phyloP scores from a whole-genome alignment of 2,888 invertebrate species.

The Sycophila texana region DNA sequence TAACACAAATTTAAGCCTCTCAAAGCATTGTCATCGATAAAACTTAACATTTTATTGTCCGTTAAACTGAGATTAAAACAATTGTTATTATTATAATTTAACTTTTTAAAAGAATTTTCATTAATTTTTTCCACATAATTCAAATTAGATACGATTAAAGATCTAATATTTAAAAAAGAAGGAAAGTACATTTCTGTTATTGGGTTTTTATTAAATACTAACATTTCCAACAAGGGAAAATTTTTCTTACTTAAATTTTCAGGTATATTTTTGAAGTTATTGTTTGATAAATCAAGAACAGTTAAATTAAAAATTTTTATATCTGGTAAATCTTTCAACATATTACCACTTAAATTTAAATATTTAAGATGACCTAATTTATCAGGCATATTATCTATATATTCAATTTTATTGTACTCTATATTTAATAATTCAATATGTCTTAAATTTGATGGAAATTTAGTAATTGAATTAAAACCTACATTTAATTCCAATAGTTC shows the following conservation, averaged over 20 bases:
- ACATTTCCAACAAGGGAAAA: constrained; percentile 77
- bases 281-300: constrained; percentile 78
- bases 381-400: constrained; percentile 53
- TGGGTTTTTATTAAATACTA: constrained; percentile 78
- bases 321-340: constrained; percentile 76
- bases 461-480: constrained; percentile 62
- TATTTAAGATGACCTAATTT: constrained; percentile 57
- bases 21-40: constrained; percentile 70
- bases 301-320: constrained; percentile 75
- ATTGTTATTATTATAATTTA: constrained; percentile 64
- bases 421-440: constrained; percentile 61
- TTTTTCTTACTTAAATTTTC: constrained; percentile 74
- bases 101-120: constrained; percentile 77
- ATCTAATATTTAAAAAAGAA: constrained; percentile 75
- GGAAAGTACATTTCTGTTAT: constrained; percentile 76
- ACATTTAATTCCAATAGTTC: constrained; percentile 62
- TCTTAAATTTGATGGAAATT: constrained; percentile 56
- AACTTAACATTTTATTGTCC: constrained; percentile 74
- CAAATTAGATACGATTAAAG: constrained; percentile 73
- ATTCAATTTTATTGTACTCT: constrained; percentile 63
- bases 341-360: constrained; percentile 67
- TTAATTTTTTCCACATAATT: constrained; percentile 61
- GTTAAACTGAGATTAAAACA: constrained; percentile 78
- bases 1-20: constrained; percentile 77
- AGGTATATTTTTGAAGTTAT: constrained; percentile 76